phyloP scores from a whole-genome alignment of 2,888 invertebrate species.

The Teleogryllus oceanicus region DNA sequence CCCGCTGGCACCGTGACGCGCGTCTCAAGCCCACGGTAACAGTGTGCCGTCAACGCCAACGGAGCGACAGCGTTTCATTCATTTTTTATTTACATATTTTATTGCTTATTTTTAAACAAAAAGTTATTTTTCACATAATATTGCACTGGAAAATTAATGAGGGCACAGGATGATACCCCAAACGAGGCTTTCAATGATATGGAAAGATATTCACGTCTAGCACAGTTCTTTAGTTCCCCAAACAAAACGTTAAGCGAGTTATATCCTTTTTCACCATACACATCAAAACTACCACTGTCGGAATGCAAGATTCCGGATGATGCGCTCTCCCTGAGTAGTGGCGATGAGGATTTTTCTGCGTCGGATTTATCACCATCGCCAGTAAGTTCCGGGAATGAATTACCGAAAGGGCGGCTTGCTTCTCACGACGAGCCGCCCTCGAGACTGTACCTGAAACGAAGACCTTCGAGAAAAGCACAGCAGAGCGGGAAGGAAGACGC shows the following conservation, averaged over 20 bases:
- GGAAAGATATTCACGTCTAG: neutral
- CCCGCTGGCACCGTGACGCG: too few relatives aligned
- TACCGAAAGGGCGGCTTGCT: neutral
- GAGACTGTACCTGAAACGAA: neutral
- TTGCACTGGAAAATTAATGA: neutral
- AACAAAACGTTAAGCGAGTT: neutral
- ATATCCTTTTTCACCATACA: neutral
- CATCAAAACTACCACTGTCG: neutral
- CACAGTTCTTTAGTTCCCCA: neutral
- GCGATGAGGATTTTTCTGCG: neutral
- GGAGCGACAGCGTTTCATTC: too few relatives aligned
- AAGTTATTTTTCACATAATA: neutral
- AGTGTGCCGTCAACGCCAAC: too few relatives aligned
- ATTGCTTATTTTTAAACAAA: too few relatives aligned
- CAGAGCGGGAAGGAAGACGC: too few relatives aligned
- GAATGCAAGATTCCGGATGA: neutral
- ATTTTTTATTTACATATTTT: too few relatives aligned
- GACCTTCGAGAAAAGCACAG: neutral
- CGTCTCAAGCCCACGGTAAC: too few relatives aligned
- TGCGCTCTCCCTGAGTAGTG: neutral
- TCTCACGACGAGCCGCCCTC: neutral
- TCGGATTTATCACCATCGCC: neutral
- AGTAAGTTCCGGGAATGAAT: neutral
- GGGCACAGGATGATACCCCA: neutral
- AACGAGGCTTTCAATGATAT: neutral